Evolutionary conservation across 2,888 invertebrate genomes (phyloP), one percentile per base, ranked within the genome.

Genomic region (Barypeithes pellucidus): DNA sequence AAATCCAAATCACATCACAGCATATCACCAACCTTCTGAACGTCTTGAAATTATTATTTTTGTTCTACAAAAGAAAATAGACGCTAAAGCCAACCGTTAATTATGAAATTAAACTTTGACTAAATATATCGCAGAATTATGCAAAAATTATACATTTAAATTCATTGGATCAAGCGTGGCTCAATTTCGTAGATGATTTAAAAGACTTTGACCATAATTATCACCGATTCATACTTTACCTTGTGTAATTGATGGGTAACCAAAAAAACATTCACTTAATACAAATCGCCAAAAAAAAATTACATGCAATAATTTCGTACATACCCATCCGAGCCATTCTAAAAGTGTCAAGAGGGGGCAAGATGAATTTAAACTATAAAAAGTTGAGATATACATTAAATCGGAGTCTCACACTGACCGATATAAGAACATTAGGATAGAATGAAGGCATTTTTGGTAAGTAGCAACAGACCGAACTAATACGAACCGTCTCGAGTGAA

Each of bases 381-480:
- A 74, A 66, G 61, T 70, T 61, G 61, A 74, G 65, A 74, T 70
- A 67, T 61, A 69, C 57, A 52, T 69, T 62, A 62, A 74, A 74
- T 74, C 74, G 60, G 39, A 65, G 72, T 71, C 75, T 67, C 22
- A 43, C 67, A 57, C 45, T 73, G 72, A 73, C 73, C 73, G 75
- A 73, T 70, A 54, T 39, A 74, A 71, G 33, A 67, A 39, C 50
- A 47, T 62, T 66, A 39, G 72, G 63, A 67, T 67, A 75, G 39
- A 52, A 80, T 80, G 80, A 79, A 76, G 76, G 75, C 77, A 52
- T 77, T 78, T 75, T 61, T 80, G 80, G 80, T 80, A 80, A 80
- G 80, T 80, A 76, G 43, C 47, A 45, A 57, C 20, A 8, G 47
- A 63, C 20, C 22, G 41, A 57, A 11, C 29, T 8, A 29, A 29